Evolutionary conservation across 1,140 invertebrate genomes (phyloP).

Genomic region (Diuraphis noxia): DNA sequence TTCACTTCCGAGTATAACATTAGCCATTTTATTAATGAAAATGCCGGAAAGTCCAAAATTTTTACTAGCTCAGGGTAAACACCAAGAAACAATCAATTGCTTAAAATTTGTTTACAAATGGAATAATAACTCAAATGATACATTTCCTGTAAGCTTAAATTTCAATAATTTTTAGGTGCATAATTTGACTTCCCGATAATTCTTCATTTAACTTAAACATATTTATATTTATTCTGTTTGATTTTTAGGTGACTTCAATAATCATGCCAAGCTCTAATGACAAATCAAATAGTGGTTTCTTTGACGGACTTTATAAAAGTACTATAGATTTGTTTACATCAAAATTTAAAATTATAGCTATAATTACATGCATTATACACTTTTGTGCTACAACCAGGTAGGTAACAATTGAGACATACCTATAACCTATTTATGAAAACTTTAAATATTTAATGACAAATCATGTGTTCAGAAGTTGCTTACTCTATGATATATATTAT

Average conservation of each 20-base stretch:
- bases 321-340: not conserved
- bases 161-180: not conserved
- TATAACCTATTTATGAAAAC: not conserved
- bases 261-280: not conserved
- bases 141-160: slow-evolving; percentile 65
- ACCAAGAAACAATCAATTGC: slow-evolving; percentile 77
- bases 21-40: slow-evolving; percentile 77
- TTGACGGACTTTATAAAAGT: not conserved
- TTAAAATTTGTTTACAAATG: slow-evolving; percentile 78
- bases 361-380: slow-evolving; percentile 29
- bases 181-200: not conserved
- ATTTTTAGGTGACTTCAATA: not conserved
- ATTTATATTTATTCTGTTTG: not conserved
- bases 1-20: slow-evolving; percentile 81
- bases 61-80: slow-evolving; percentile 74
- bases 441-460: not conserved
- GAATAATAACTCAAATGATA: slow-evolving; percentile 75
- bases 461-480: not conserved
- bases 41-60: slow-evolving; percentile 92
- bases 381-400: slow-evolving; percentile 50
- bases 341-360: slow-evolving; percentile 17
- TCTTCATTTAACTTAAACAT: not conserved
- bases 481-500: not conserved
- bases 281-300: not conserved
- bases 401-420: not conserved